A percentile compares a stretch with the other conserved stretches of the same genome.
Evolutionary conservation across 2,113 vertebrate genomes (phyloP).

Genomic region (Anguilla rostrata): DNA sequence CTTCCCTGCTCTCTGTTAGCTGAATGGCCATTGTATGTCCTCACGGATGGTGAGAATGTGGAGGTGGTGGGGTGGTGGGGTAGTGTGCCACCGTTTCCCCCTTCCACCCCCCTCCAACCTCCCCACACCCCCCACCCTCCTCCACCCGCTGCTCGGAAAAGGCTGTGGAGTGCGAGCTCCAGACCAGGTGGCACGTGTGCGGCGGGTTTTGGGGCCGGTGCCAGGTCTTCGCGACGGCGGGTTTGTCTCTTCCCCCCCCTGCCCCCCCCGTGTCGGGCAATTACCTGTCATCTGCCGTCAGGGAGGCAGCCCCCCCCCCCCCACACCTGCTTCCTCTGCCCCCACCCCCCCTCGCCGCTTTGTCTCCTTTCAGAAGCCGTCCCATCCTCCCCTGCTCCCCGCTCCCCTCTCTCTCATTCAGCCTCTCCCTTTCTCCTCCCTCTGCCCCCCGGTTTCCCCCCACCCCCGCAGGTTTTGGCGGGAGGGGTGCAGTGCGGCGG

Average conservation of each 20-base stretch:
- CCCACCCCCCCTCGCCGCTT: neutral
- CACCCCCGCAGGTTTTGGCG: too few species aligned
- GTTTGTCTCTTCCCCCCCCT: neutral
- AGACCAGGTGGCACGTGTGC: neutral
- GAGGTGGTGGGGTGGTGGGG: too few species aligned
- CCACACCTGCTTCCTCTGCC: constrained; percentile 22
- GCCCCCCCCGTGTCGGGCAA: neutral
- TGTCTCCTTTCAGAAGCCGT: constrained; percentile 50
- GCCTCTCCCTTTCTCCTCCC: neutral
- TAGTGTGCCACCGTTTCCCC: too few species aligned
- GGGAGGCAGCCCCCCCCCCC: constrained; percentile 6
- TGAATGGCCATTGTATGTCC: too few species aligned
- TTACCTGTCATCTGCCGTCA: constrained; percentile 4
- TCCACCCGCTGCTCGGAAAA: too few species aligned
- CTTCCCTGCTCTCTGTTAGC: too few species aligned
- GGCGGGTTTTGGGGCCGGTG: neutral
- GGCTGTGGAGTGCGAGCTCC: neutral
- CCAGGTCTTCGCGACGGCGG: neutral
- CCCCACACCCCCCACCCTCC: too few species aligned
- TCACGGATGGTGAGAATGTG: too few species aligned
- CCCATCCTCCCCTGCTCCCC: neutral
- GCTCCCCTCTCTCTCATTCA: neutral
- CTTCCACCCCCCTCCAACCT: too few species aligned
- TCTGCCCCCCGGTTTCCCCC: neutral
- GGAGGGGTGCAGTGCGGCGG: neutral